Evolutionary conservation across 2,113 vertebrate species (phyloP), one percentile per base, ranked within the genome.

Genomic region (Oophaga pumilio): DNA sequence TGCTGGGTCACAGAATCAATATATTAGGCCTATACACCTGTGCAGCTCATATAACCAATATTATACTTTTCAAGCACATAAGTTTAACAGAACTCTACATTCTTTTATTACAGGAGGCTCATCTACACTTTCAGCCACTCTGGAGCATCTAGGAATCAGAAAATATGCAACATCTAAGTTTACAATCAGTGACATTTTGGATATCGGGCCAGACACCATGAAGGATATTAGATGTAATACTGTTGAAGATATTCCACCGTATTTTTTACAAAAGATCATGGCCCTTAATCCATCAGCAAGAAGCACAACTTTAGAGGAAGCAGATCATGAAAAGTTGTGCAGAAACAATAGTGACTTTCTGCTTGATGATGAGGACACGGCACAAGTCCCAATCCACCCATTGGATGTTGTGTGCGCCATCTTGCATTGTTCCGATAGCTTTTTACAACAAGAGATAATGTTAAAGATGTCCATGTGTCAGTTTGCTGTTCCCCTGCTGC

Each of bases 401-500:
- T 91, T 95, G 6, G 95, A 97, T 60, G 84, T 96, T 15, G 87
- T 95, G 33, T 94, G 94, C 77, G 94, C 94, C 15, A 83, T 94
- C 2, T 91, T 94, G 89, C 92, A 94, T 84, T 95, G 94, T 68
- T 89, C 96, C 15, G 93, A 95, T 73, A 89, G 88, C 52, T 94
- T 95, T 77, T 91, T 96, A 86, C 95, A 92, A 9, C 91, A 94
- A 28, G 92, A 94, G 79, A 87, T 95, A 52, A 43, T 94, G 53
- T 85, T 85, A 8, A 94, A 89, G 78, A 95, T 96, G 95, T 93
- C 92, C 82, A 91, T 91, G 1, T 95, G 95, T 78, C 93, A 89
- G 89, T 95, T 96, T 92, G 95, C 95, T 26, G 92, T 97, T 13
- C 96, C 96, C 50, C 89, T 97, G 24, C 89, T 96, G 2, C 91